Conservation (phyloP, 2,113 vertebrate genomes). For the Excalfactoria chinensis region DNA sequence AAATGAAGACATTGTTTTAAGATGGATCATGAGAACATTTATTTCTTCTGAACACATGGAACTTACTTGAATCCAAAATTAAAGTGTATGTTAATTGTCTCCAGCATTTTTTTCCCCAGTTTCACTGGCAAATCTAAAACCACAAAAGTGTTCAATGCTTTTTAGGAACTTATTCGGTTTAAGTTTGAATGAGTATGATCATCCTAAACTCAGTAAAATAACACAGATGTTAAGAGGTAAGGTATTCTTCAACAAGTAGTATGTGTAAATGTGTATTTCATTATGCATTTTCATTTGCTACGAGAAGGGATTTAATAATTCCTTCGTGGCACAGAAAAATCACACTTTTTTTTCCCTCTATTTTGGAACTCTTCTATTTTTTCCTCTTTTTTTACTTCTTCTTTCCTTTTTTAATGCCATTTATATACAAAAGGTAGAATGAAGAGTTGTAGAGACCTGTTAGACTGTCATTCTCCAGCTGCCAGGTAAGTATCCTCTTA, state of each 20-base stretch:
- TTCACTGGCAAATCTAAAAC: background rate
- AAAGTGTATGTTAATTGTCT: background rate
- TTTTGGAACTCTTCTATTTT: background rate
- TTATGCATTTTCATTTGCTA: background rate
- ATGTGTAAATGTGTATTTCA: background rate
- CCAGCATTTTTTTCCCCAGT: background rate
- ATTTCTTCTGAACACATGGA: background rate
- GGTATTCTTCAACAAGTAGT: background rate
- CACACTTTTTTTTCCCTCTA: background rate
- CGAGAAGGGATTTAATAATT: background rate
- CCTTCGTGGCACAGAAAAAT: background rate
- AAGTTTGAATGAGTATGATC: background rate
- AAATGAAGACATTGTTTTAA: background rate
- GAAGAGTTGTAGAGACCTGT: background rate
- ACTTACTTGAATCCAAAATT: background rate
- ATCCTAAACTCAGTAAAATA: background rate
- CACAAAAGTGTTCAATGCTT: background rate
- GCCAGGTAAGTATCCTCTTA: constrained; percentile 1
- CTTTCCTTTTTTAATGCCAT: background rate
- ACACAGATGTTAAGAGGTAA: background rate
- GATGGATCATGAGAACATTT: background rate
- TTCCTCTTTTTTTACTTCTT: too few relatives aligned
- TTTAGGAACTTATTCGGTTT: background rate
- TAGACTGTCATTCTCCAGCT: constrained; percentile 26
- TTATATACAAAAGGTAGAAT: background rate